phyloP scores from a whole-genome alignment of 2,113 vertebrate species.

The Girardinichthys multiradiatus region DNA sequence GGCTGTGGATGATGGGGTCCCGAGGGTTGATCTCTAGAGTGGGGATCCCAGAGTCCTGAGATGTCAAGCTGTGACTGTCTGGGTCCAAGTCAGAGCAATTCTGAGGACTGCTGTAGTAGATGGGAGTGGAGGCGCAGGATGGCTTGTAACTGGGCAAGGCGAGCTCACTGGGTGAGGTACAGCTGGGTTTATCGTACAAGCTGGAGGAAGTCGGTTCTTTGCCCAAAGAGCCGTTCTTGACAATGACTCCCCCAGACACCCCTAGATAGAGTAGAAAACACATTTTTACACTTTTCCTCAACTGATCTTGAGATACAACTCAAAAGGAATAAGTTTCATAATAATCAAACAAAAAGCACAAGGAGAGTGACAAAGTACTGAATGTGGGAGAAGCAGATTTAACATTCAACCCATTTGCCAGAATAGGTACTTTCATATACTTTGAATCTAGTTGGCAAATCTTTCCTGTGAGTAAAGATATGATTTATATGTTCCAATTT shows the following conservation, averaged over 20 bases:
- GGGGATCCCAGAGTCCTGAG: conserved; percentile 93
- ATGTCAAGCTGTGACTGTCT: conserved; percentile 85
- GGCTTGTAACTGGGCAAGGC: conserved; percentile 65
- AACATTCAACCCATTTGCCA: too few species aligned
- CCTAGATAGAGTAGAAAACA: conserved; percentile 47
- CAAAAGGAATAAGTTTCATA: too few species aligned
- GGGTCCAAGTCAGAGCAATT: conserved; percentile 58
- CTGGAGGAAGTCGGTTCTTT: conserved; percentile 15
- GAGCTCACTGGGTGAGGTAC: background rate
- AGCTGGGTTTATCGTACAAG: conserved; percentile 54
- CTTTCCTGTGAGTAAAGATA: too few species aligned
- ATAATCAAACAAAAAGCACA: too few species aligned
- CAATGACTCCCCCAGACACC: conserved; percentile 53
- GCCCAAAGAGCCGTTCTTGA: conserved; percentile 61
- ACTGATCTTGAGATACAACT: background rate
- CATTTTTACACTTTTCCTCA: background rate
- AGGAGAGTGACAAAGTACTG: too few species aligned
- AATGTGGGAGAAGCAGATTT: too few species aligned
- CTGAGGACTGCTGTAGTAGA: conserved; percentile 60
- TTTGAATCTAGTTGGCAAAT: too few species aligned
- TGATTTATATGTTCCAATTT: too few species aligned
- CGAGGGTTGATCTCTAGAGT: conserved; percentile 91
- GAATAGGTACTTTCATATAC: too few species aligned
- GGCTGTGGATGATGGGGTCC: conserved; percentile 81
- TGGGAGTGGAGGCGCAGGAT: conserved; percentile 51